Percentiles rank a stretch among this genome's conserved stretches.
These are phyloP conservation scores for Helicoverpa armigera DNA, from an alignment of 1,140 invertebrate species.

Conservation along the genomic window DNA sequence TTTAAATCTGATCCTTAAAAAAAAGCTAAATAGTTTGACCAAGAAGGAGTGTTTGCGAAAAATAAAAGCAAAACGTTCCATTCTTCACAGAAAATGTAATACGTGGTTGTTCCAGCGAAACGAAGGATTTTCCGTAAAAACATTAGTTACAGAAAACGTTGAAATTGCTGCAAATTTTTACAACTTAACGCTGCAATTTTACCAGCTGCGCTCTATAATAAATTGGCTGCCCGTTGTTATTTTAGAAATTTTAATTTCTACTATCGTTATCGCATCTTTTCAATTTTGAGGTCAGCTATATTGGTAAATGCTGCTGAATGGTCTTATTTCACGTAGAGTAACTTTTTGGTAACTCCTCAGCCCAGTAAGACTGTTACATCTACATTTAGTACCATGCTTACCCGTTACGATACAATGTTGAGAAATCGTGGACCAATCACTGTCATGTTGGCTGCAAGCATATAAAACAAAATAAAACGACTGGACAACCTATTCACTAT, in stretches of 20 bases:
- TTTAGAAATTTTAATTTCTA: neutral
- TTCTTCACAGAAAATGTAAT: slow-evolving; percentile 19
- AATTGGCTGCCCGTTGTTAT: neutral
- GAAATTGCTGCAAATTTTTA: slow-evolving; percentile 12
- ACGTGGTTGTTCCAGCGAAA: neutral
- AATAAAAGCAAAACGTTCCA: slow-evolving; percentile 3
- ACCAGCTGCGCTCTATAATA: slow-evolving; percentile 9
- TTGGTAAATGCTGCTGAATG: no score
- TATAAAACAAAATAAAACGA: no score
- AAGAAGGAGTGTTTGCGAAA: neutral
- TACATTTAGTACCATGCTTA: no score
- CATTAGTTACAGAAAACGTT: slow-evolving; percentile 2
- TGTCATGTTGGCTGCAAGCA: no score
- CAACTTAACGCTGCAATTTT: neutral
- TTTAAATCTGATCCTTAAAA: no score
- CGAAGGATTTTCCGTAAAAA: slow-evolving; percentile 9
- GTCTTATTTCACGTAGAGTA: no score
- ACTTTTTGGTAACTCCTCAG: no score
- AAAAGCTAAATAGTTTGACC: neutral
- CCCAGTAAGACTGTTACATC: no score
- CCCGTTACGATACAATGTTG: no score
- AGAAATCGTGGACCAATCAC: no score
- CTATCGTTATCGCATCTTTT: neutral
- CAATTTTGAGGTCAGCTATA: neutral
- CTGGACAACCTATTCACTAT: no score